A percentile compares a stretch with the other conserved stretches of the same genome.
Evolutionary conservation across 2,797 vertebrate genomes (phyloP).

Genomic region (Prionace glauca): DNA sequence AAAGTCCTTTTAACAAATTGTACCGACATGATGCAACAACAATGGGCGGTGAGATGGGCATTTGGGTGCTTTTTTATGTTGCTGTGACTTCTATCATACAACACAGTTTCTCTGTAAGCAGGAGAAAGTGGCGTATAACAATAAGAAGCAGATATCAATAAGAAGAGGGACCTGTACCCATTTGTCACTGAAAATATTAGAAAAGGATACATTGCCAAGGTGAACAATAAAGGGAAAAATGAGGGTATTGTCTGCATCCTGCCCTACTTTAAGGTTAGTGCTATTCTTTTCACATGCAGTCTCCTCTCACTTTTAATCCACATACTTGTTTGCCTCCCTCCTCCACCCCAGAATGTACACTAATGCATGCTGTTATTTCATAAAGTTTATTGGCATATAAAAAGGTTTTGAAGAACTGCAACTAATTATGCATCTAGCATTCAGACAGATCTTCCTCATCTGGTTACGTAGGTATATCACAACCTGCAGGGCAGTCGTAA

Average conservation of each 20-base stretch:
- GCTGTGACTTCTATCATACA: neutral
- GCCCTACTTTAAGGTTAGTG: neutral
- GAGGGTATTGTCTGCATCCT: neutral
- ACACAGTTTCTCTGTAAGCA: neutral
- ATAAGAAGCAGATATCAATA: neutral
- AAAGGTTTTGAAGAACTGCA: neutral
- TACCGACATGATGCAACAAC: neutral
- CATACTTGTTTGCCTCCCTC: neutral
- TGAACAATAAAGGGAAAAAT: neutral
- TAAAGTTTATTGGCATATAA: neutral
- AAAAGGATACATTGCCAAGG: neutral
- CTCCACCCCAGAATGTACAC: too few relatives aligned
- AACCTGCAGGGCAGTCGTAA: too few relatives aligned
- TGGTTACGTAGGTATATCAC: neutral
- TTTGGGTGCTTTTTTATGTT: neutral
- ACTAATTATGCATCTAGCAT: neutral
- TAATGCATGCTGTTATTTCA: neutral
- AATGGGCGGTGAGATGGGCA: neutral
- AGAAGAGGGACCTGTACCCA: neutral
- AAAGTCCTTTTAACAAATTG: neutral
- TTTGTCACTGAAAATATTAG: neutral
- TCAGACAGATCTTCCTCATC: neutral
- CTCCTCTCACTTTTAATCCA: neutral
- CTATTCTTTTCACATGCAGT: neutral
- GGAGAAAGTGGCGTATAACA: neutral